phyloP scores from a whole-genome alignment of 2,888 invertebrate species.

The Spodoptera exigua region DNA sequence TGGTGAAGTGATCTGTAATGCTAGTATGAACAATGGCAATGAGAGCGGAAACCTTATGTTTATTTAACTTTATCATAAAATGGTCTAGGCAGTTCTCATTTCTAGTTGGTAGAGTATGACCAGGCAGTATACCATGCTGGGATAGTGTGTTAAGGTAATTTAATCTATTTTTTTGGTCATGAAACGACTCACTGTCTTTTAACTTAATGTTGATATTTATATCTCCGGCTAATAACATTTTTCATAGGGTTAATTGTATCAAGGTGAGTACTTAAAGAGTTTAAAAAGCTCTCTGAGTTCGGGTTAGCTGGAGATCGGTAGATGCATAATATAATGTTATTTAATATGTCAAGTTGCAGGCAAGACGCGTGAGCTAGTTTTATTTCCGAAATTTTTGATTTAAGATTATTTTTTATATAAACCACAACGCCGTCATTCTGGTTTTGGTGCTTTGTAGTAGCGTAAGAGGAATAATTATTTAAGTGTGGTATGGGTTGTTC shows the following conservation, averaged over 20 bases:
- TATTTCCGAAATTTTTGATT: constrained; percentile 22
- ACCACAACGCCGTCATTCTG: constrained; percentile 46
- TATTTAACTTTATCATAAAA: constrained; percentile 37
- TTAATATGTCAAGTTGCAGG: constrained; percentile 30
- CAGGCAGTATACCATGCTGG: constrained; percentile 46
- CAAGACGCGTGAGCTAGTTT: constrained; percentile 34
- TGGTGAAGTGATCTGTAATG: constrained; percentile 30
- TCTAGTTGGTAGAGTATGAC: constrained; percentile 51
- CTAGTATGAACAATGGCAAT: constrained; percentile 30
- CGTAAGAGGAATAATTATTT: not conserved
- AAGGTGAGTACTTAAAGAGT: too few relatives aligned
- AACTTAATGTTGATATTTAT: constrained; percentile 49
- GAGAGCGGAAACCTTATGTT: constrained; percentile 6
- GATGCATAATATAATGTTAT: constrained; percentile 3
- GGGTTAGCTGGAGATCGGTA: not conserved
- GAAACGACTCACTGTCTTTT: constrained; percentile 22
- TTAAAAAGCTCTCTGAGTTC: not conserved
- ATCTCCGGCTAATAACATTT: too few relatives aligned
- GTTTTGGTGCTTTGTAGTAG: constrained; percentile 6
- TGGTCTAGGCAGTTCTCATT: constrained; percentile 49
- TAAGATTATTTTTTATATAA: constrained; percentile 29
- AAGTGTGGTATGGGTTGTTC: not conserved
- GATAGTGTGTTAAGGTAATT: constrained; percentile 48
- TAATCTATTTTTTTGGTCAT: constrained; percentile 43
- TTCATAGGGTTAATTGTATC: constrained; percentile 19